Evolutionary conservation across 2,888 invertebrate genomes (phyloP), one percentile per base, ranked within the genome.

Genomic region (Hedya salicella): DNA sequence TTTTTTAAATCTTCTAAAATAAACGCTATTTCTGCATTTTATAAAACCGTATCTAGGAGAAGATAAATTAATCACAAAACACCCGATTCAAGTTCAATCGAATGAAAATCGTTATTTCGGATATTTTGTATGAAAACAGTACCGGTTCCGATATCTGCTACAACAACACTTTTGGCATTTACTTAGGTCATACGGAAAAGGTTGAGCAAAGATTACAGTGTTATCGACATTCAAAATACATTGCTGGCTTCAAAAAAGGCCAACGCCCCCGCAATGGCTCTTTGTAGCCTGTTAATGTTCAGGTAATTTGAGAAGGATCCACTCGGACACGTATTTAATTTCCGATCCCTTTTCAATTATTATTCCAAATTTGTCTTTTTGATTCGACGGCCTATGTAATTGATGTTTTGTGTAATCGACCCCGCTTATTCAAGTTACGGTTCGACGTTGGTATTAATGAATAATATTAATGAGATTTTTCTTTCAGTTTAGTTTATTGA

Each of bases 261-360:
- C 36, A 36, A 9, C 36, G 9, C 36, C 36, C 36, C 2, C 9
- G 9, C 36, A 8, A 36, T 6, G 25, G 25, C 25, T 25, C 9
- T n/a, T n/a, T 8, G 39, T 53, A 53, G 11, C 21, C 54, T 42
- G 40, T 54, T 25, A 30, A 32, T 14, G 32, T 60, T 60, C 30
- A 32, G 21, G 16, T 42, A 44, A 65, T 46, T 70, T 63, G 40
- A 48, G 65, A 59, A 52, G 53, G 62, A 65, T 68, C 67, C 68
- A 25, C 6, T n/a, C 25, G 19, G 59, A 67, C 69, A 68, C 67
- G 68, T 67, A 59, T 68, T 71, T 69, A 67, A 69, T 69, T 71
- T 68, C 68, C 69, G 50, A 44, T 62, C 46, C 62, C 53, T 53
- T 53, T 62, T 46, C 53, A 53, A 62, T 62, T 56, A 50, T 65